Base-by-base conservation (phyloP, 2,113 vertebrate species). In the Mugil cephalus region DNA sequence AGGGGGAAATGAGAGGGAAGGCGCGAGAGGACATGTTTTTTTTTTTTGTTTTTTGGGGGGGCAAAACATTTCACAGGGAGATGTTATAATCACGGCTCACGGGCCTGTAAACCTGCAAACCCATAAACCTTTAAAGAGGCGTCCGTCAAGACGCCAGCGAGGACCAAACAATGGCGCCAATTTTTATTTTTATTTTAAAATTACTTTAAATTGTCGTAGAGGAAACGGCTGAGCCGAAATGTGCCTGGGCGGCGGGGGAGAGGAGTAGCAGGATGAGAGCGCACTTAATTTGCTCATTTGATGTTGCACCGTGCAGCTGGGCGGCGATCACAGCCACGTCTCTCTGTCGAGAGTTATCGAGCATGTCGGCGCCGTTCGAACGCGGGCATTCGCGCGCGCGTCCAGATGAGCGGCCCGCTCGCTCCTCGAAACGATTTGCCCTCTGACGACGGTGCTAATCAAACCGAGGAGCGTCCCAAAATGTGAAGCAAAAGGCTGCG, bases 61-160 rank as follows among this genome's bases (percentile, higher is more conserved):
- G 24, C n/a, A n/a, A n/a, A 79, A 88, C 65, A 55, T 87, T 92
- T 90, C 77, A 80, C 62, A 18, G 24, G 84, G 82, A 82, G 84
- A 67, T 84, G 83, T 88, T 93, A 91, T 90, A 88, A 92, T 92
- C 89, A 85, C 67, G 47, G 87, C 90, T 93, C 89, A 88, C 85
- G 56, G 77, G 74, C 85, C 79, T 67, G 80, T 88, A 91, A 93
- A 92, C 53, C 72, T 90, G 73, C 85, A 74, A 87, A 82, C 61
- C n/a, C n/a, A n/a, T n/a, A n/a, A n/a, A n/a, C n/a, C n/a, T n/a
- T n/a, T n/a, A n/a, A n/a, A n/a, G n/a, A n/a, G n/a, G n/a, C n/a
- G n/a, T n/a, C n/a, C n/a, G n/a, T n/a, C n/a, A n/a, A n/a, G n/a
- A n/a, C n/a, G n/a, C n/a, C 61, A n/a, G 46, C 0, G 69, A 81